phyloP scores from a whole-genome alignment of 2,888 invertebrate species.

The Rhamphomyia laevipes region DNA sequence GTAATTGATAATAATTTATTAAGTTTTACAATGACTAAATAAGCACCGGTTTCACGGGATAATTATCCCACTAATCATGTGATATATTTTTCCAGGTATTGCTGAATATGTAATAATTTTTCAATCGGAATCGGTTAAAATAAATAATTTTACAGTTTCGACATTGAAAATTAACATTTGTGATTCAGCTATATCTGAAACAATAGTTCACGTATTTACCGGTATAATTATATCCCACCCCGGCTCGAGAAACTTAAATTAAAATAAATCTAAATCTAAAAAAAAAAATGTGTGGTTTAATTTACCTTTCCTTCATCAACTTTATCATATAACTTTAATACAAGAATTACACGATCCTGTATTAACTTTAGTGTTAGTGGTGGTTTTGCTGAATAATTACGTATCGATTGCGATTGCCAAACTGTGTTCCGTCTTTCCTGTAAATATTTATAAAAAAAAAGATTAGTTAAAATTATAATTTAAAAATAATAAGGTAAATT shows the following conservation, averaged over 20 bases:
- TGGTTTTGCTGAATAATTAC: conserved; percentile 62
- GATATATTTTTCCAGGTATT: too few relatives aligned
- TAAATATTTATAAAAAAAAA: conserved; percentile 26
- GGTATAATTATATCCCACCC: too few relatives aligned
- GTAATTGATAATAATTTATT: conserved; percentile 16
- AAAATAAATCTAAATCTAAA: neutral
- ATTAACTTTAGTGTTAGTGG: conserved; percentile 75
- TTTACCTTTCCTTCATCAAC: conserved; percentile 84
- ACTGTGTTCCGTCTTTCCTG: conserved; percentile 34
- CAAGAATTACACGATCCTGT: conserved; percentile 81
- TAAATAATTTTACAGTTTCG: too few relatives aligned
- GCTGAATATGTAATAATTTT: too few relatives aligned
- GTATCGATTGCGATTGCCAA: conserved; percentile 48
- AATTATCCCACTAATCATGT: too few relatives aligned
- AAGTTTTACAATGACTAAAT: conserved; percentile 20
- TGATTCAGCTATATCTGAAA: too few relatives aligned
- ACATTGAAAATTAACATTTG: too few relatives aligned
- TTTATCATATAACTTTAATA: conserved; percentile 97
- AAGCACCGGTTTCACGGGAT: too few relatives aligned
- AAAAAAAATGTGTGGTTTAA: conserved; percentile 12
- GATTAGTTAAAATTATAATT: conserved; percentile 23
- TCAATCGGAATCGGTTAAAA: too few relatives aligned
- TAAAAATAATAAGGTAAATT: too few relatives aligned
- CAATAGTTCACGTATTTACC: too few relatives aligned
- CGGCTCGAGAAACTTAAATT: neutral